Percentiles rank a stretch among this genome's conserved stretches.
Evolutionary conservation across 2,113 vertebrate species (phyloP).

Genomic region (Polypterus senegalus): DNA sequence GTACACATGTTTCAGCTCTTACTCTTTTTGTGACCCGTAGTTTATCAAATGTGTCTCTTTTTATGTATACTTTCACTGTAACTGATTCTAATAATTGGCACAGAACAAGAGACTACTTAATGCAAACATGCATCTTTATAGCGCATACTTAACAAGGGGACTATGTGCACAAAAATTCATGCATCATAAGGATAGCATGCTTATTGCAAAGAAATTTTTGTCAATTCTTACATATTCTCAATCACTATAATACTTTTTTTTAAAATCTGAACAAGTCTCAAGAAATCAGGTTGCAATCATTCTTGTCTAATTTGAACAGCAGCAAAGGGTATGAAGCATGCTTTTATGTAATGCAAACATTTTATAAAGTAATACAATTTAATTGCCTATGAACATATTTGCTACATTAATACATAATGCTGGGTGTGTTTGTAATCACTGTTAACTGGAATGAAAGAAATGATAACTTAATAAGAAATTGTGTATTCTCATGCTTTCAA

Average conservation of each 20-base stretch:
- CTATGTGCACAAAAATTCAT: conserved; percentile 19
- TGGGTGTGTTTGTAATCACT: no score
- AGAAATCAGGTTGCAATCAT: background rate
- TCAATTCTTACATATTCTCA: no score
- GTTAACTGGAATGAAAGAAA: no score
- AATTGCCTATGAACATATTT: conserved; percentile 12
- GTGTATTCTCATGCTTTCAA: no score
- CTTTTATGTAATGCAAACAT: conserved; percentile 14
- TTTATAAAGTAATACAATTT: conserved; percentile 19
- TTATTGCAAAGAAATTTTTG: conserved; percentile 6
- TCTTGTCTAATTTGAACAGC: background rate
- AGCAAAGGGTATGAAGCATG: conserved; percentile 13
- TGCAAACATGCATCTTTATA: conserved; percentile 23
- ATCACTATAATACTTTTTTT: no score
- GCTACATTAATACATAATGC: no score
- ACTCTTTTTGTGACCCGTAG: conserved; percentile 15
- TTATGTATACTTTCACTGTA: background rate
- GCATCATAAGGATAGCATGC: conserved; percentile 21
- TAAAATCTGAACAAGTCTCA: no score
- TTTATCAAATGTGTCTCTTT: background rate
- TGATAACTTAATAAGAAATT: no score
- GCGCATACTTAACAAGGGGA: conserved; percentile 13
- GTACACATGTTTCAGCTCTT: conserved; percentile 14
- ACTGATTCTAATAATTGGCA: conserved; percentile 10
- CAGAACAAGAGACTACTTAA: conserved; percentile 15